phyloP scores from a whole-genome alignment of 1,140 invertebrate genomes.

The Polypedilum vanderplanki region DNA sequence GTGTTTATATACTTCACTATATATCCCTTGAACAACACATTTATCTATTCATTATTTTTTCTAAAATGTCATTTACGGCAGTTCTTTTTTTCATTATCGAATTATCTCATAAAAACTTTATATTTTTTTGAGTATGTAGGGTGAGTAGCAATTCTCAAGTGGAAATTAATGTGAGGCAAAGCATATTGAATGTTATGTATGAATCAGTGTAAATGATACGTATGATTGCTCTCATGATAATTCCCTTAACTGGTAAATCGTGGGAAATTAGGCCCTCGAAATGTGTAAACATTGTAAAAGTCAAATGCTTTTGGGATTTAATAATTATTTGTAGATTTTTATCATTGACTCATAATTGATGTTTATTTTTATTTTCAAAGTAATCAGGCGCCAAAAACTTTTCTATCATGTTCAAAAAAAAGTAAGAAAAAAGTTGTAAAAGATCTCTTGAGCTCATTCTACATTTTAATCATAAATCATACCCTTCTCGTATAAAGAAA shows the following conservation, averaged over 20 bases:
- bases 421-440: no score
- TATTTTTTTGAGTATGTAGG: not conserved
- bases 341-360: not conserved
- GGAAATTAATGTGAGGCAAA: not conserved
- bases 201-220: constrained; percentile 25
- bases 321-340: not conserved
- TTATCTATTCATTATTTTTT: constrained; percentile 22
- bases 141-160: not conserved
- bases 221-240: constrained; percentile 27
- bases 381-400: no score
- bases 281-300: constrained; percentile 23
- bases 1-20: constrained; percentile 17
- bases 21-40: not conserved
- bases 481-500: no score
- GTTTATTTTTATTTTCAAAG: not conserved
- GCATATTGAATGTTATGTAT: not conserved
- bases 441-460: no score
- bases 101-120: not conserved
- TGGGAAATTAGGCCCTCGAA: constrained; percentile 24
- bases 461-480: no score
- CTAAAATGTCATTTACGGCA: constrained; percentile 23
- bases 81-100: constrained; percentile 23
- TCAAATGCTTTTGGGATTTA: constrained; percentile 2
- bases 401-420: no score
- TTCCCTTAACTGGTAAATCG: not conserved